Conservation (phyloP, 2,113 vertebrate genomes). For the Tetrao urogallus region DNA sequence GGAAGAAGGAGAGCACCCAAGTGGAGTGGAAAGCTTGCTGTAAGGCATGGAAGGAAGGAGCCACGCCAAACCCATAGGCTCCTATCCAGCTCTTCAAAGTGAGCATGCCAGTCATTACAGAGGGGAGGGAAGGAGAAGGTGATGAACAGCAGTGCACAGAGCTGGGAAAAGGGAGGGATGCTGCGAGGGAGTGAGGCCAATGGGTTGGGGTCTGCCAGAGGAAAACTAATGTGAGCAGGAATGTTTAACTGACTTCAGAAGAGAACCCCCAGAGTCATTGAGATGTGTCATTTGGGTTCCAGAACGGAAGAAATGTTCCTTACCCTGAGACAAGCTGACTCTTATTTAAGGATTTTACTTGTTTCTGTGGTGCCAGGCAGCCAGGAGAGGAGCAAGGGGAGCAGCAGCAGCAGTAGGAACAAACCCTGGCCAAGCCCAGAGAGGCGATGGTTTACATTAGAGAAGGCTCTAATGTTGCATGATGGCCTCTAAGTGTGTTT, state of each 20-base stretch:
- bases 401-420: neutral
- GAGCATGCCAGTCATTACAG: constrained; percentile 18
- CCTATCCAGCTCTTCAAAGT: constrained; percentile 65
- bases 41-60: constrained; percentile 60
- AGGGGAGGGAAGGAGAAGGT: constrained; percentile 44
- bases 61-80: constrained; percentile 58
- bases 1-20: neutral
- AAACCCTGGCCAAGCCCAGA: neutral
- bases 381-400: neutral
- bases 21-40: constrained; percentile 47
- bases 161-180: constrained; percentile 18
- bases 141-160: neutral
- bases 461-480: neutral
- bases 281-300: constrained; percentile 5
- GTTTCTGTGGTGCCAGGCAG: constrained; percentile 26
- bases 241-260: constrained; percentile 30
- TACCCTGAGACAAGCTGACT: neutral
- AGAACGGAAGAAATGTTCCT: constrained; percentile 24
- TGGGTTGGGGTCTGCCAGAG: constrained; percentile 38
- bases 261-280: constrained; percentile 16
- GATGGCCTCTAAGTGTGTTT: neutral
- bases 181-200: neutral
- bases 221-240: constrained; percentile 32
- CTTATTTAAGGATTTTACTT: constrained; percentile 16
- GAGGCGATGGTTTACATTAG: constrained; percentile 36